These are phyloP conservation scores for Oreohelix idahoensis DNA, from an alignment of 1,140 invertebrate genomes.

Conservation along the genomic window DNA sequence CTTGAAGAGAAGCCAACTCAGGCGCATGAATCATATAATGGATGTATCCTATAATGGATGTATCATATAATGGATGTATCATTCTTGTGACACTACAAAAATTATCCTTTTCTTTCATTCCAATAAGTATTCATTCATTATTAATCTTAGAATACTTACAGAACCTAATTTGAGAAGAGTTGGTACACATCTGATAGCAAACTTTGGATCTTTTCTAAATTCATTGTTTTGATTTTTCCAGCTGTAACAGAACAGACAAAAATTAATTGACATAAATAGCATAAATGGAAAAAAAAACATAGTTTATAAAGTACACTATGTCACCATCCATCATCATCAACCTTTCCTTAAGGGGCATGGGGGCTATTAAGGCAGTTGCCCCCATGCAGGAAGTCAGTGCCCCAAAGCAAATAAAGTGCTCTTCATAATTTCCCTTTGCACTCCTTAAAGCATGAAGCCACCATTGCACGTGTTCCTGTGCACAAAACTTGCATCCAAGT, in stretches of 20 bases:
- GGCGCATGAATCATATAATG: not conserved
- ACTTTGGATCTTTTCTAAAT: constrained; percentile 23
- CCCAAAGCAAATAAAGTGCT: too few relatives aligned
- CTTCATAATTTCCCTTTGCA: too few relatives aligned
- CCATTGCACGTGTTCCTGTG: too few relatives aligned
- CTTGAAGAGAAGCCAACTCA: not conserved
- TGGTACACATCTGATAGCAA: not conserved
- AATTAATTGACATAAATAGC: not conserved
- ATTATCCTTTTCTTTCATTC: not conserved
- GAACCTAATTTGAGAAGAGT: constrained; percentile 7
- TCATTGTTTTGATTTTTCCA: constrained; percentile 20
- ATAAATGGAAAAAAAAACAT: too few relatives aligned
- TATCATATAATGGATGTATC: too few relatives aligned
- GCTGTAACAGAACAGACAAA: not conserved
- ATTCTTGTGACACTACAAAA: not conserved
- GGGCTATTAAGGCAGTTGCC: too few relatives aligned
- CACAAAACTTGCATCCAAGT: too few relatives aligned
- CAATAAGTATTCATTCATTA: not conserved
- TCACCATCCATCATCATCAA: too few relatives aligned
- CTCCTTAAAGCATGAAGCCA: too few relatives aligned
- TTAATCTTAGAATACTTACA: not conserved
- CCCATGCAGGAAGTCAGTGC: too few relatives aligned
- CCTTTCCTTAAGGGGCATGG: too few relatives aligned
- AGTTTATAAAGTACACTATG: too few relatives aligned
- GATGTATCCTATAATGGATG: not conserved